These are phyloP conservation scores for Brachypterus glaber DNA, from an alignment of 2,888 invertebrate species.

Conservation along the genomic window DNA sequence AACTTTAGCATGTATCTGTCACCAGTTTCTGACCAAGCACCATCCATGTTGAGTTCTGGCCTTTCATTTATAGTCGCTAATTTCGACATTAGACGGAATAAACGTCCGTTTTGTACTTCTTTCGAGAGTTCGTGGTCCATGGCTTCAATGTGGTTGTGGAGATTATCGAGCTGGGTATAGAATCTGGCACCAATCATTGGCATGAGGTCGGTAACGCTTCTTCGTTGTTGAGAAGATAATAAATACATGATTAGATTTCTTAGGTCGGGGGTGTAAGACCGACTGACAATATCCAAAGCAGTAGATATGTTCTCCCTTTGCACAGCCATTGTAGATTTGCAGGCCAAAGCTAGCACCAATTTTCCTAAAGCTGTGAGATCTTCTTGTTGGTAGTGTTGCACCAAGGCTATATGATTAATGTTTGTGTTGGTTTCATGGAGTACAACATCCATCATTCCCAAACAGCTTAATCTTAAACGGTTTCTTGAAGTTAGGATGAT, in stretches of 20 bases:
- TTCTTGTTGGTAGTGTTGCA: conserved; percentile 75
- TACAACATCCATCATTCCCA: conserved; percentile 72
- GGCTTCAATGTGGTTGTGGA: conserved; percentile 78
- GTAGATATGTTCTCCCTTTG: conserved; percentile 79
- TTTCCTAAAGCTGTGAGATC: conserved; percentile 88
- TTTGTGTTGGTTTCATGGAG: conserved; percentile 57
- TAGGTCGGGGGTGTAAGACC: conserved; percentile 88
- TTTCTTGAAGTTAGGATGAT: conserved; percentile 52
- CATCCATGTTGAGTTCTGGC: conserved; percentile 87
- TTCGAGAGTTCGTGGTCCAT: conserved; percentile 84
- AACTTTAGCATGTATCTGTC: conserved; percentile 97
- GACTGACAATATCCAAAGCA: conserved; percentile 79
- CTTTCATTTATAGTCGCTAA: conserved; percentile 91
- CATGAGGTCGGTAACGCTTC: conserved; percentile 93
- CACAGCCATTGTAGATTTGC: conserved; percentile 80
- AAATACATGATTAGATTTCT: conserved; percentile 89
- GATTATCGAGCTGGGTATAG: conserved; percentile 88
- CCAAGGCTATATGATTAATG: conserved; percentile 52
- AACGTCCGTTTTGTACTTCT: conserved; percentile 90
- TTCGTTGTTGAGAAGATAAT: conserved; percentile 55
- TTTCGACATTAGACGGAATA: conserved; percentile 85
- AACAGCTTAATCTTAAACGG: conserved; percentile 65
- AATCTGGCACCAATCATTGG: conserved; percentile 95
- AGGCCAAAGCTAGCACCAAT: conserved; percentile 84
- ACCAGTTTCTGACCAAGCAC: conserved; percentile 95